Base-by-base conservation (phyloP, 2,888 invertebrate genomes). In the Isotomurus palustris region DNA sequence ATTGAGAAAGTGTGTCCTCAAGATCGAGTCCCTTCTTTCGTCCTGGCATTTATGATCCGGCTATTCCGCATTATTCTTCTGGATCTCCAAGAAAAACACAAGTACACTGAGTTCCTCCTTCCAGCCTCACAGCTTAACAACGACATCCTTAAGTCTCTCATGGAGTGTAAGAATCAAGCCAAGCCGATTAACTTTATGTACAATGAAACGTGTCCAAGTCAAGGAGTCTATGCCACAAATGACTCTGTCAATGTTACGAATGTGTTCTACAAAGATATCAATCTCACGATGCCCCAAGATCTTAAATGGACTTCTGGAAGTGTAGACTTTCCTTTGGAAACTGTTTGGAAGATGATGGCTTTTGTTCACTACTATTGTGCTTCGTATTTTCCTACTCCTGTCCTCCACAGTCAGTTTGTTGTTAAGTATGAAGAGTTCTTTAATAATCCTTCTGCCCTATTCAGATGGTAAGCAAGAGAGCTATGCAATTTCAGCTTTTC, bases 311-410 rank as follows among this genome's bases (percentile, higher is more conserved):
- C 8, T 32, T 32, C 32, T 10, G 2, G 14, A 5, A 36, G 35
- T 14, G 32, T 63, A 43, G 57, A 56, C 24, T 28, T 49, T 3
- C 51, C 60, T 4, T 38, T 60, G 5, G 63, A 63, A 40, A 25
- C 60, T 1, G 38, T 57, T 12, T 63, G 60, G 60, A 63, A 63
- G 36, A 48, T 63, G 12, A 58, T 55, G 29, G 2, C 56, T 10
- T 38, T 60, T 5, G 24, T 47, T 0, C 63, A 63, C 58, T 64
- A 64, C 17, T 60, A 53, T 40, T 63, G 63, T 32, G 6, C 55
- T 1, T 41, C 40, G 0, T 22, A 53, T 6, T 64, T 64, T 27
- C 35, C 38, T 4, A 57, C 19, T 19, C 35, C 48, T 2, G 44
- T 53, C 25, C 51, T 58, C n/a, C 60, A 56, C 36, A 59, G 59